Evolutionary conservation across 2,797 vertebrate species (phyloP).

Genomic region (Acanthurus leucopareius): DNA sequence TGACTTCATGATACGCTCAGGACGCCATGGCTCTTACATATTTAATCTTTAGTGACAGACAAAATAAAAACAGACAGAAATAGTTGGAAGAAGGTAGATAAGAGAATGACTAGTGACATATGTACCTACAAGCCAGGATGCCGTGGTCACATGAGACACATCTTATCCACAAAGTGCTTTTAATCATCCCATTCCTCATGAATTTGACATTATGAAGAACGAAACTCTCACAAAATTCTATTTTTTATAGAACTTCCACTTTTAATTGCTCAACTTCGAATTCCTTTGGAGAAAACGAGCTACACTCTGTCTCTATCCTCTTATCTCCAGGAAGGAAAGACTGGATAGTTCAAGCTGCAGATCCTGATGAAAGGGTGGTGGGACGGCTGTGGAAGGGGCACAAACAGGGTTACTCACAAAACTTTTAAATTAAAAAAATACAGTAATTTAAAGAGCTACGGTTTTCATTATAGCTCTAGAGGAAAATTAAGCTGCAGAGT

Average conservation of each 20-base stretch:
- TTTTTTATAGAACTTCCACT: conserved; percentile 18
- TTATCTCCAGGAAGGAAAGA: conserved; percentile 35
- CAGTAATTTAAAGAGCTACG: conserved; percentile 5
- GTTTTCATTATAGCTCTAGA: conserved; percentile 21
- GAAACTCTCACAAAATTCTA: conserved; percentile 13
- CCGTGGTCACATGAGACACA: not conserved
- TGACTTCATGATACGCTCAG: too few species aligned
- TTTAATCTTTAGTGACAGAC: not conserved
- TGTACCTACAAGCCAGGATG: not conserved
- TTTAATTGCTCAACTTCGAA: conserved; percentile 23
- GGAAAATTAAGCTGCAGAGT: conserved; percentile 14
- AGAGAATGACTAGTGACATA: not conserved
- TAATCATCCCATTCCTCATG: conserved; percentile 13
- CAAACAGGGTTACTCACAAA: conserved; percentile 10
- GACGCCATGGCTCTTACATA: too few species aligned
- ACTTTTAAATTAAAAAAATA: conserved; percentile 15
- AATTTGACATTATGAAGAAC: conserved; percentile 8
- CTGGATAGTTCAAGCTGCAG: conserved; percentile 37
- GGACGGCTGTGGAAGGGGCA: not conserved
- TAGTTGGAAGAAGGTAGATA: not conserved
- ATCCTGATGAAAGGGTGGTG: conserved; percentile 3
- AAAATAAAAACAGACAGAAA: not conserved
- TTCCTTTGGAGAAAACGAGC: conserved; percentile 9
- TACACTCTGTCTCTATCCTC: conserved; percentile 25
- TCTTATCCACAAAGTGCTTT: conserved; percentile 1